Conservation (phyloP, 2,888 invertebrate species). For the Ceriagrion tenellum region DNA sequence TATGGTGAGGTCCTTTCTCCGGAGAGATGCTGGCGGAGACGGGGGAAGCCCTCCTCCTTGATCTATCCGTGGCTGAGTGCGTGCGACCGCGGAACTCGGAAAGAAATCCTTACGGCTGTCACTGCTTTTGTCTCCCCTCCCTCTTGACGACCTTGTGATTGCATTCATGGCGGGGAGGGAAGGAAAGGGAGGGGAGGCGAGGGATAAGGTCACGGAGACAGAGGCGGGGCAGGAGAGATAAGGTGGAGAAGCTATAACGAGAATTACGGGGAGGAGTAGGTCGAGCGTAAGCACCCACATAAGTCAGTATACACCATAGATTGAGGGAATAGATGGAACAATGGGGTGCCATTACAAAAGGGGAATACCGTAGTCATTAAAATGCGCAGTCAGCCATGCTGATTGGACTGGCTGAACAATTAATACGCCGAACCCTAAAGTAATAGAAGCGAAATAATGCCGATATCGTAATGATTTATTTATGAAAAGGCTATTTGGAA, state of each 20-base stretch:
- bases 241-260: neutral
- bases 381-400: no score
- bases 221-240: neutral
- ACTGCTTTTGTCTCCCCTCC: slow-evolving; percentile 7
- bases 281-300: no score
- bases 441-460: no score
- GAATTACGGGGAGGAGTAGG: neutral
- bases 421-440: no score
- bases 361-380: no score
- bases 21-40: neutral
- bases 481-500: no score
- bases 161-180: neutral
- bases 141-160: slow-evolving; percentile 25
- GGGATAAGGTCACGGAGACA: slow-evolving; percentile 14
- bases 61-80: neutral
- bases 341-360: no score
- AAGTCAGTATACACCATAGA: no score
- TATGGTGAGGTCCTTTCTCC: neutral
- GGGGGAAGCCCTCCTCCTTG: neutral
- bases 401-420: no score
- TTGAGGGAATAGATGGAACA: no score
- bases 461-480: no score
- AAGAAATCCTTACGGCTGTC: slow-evolving; percentile 23
- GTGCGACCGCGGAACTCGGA: neutral
- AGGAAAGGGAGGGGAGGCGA: neutral